Evolutionary conservation across 2,888 invertebrate species (phyloP), one percentile per base, ranked within the genome.

Genomic region (Blastobasis lacticolella): DNA sequence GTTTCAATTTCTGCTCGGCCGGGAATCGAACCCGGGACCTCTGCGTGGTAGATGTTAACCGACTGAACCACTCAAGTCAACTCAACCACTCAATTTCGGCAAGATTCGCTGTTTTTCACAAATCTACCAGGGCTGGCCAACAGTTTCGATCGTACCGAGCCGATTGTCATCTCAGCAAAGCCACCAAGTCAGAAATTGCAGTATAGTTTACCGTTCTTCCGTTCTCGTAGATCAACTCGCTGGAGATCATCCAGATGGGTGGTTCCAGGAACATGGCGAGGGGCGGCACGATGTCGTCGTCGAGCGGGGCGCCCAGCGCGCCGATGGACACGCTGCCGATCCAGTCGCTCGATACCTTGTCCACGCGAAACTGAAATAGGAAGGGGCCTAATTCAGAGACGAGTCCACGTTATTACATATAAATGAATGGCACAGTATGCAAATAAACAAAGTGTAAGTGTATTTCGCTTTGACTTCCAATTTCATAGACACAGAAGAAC

Each of bases 231-330:
- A 97, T 91, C 73, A 94, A 91, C 69, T 97, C 95, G 58, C 93
- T 92, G 48, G 94, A 93, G 49, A 97, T 90, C 23, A 97, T 88
- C 93, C 97, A 97, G 54, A 93, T 92, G 10, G 94, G 93, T 44
- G 93, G 91, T 67, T 94, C 23, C 23, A 23, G 3, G 23, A 23
- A 23, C 23, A 9, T 8, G 42, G 42, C 94, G 47, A 97, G 90
- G 36, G 93, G 92, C 50, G 96, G 84, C 5, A 95, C 95, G 45
- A 93, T 93, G 8, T 90, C n/a, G 54, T 44, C 5, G 78, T 79
- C 6, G 92, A 92, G 94, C 38, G 92, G 89, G n/a, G 92, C 89
- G 5, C 93, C 93, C 6, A 95, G 90, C 0, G 96, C 93, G 2
- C 97, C 98, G 53, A 95, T 89, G 52, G 92, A 90, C 10, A 95